These are phyloP conservation scores for Phocoena phocoena DNA, from an alignment of 2,113 vertebrate species.

Conservation along the genomic window DNA sequence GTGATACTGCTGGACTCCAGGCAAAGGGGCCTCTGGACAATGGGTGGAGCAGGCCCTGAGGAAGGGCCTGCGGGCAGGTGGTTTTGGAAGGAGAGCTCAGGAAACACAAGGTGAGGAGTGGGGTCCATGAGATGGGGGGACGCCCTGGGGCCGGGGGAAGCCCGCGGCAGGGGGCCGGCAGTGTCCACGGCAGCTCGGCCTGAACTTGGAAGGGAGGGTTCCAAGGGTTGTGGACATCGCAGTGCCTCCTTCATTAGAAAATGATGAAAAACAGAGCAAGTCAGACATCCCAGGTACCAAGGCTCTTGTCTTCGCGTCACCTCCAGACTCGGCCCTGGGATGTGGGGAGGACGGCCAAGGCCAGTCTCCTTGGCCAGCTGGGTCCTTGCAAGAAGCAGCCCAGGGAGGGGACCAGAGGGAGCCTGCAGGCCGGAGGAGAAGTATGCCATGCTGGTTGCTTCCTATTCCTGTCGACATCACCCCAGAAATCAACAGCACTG, in stretches of 20 bases:
- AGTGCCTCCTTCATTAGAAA: neutral
- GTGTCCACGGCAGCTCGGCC: neutral
- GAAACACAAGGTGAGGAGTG: fast-evolving
- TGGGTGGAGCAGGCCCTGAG: neutral
- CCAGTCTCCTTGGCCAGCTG: neutral
- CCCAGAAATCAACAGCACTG: neutral
- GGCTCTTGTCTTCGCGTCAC: neutral
- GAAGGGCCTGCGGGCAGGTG: too few relatives aligned
- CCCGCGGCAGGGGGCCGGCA: neutral
- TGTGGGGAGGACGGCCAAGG: fast-evolving
- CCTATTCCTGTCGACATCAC: fast-evolving
- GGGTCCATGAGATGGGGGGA: fast-evolving
- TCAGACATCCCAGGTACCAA: too few relatives aligned
- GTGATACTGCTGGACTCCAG: fast-evolving
- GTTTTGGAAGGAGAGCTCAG: neutral
- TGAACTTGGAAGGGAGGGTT: neutral
- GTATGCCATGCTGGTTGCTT: fast-evolving
- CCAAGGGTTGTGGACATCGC: fast-evolving
- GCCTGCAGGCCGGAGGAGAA: neutral
- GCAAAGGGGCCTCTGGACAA: neutral
- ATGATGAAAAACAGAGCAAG: fast-evolving
- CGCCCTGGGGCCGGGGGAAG: neutral
- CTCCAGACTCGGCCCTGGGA: neutral
- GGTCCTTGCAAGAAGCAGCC: neutral
- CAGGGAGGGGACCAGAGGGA: fast-evolving